Evolutionary conservation across 2,888 invertebrate genomes (phyloP).

Genomic region (Autographa gamma): DNA sequence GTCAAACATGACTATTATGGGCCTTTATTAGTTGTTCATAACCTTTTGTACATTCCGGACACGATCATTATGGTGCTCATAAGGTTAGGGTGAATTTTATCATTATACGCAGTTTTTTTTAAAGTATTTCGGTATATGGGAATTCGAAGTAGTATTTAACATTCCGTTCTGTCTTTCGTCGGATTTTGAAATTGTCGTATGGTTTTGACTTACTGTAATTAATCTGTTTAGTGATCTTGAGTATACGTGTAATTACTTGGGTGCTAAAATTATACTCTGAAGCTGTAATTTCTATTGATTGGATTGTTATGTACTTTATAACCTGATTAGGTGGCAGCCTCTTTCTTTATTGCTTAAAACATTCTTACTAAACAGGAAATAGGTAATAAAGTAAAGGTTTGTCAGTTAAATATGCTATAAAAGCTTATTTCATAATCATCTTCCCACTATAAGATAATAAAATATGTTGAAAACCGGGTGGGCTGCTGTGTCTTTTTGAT

Average conservation of each 20-base stretch:
- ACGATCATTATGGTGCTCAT: no score
- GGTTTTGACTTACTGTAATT: conserved; percentile 8
- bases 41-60: no score
- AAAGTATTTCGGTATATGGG: no score
- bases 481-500: background rate
- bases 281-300: conserved; percentile 15
- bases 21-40: no score
- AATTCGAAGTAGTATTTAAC: no score
- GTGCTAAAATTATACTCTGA: conserved; percentile 13
- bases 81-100: no score
- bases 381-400: background rate
- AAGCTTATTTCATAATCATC: background rate
- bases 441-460: background rate
- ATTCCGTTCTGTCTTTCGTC: background rate
- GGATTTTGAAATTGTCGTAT: background rate
- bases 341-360: background rate
- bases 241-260: conserved; percentile 11
- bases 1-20: no score
- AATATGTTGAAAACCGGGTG: background rate
- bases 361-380: background rate
- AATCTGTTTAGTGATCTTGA: no score
- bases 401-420: background rate
- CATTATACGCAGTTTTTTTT: no score
- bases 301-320: conserved; percentile 8
- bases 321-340: background rate